Evolutionary conservation across 1,140 invertebrate species (phyloP).

Genomic region (Hypothenemus hampei): DNA sequence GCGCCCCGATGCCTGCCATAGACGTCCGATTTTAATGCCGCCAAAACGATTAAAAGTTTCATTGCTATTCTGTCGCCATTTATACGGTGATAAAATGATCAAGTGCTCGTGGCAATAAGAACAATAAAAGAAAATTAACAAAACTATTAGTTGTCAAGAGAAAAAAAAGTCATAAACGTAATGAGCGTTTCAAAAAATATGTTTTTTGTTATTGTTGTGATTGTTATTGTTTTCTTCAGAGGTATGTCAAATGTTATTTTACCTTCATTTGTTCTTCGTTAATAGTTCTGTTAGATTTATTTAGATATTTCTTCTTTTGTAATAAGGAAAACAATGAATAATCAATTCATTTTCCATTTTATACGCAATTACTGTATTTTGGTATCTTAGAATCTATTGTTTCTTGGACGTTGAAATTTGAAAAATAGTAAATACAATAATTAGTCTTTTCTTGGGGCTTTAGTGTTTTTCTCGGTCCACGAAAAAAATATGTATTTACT

Average conservation of each 20-base stretch:
- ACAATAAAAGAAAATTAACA: too few relatives aligned
- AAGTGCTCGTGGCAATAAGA: constrained; percentile 22
- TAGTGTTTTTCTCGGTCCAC: too few relatives aligned
- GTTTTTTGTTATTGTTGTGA: constrained; percentile 12
- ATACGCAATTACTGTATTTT: too few relatives aligned
- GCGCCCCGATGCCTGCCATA: constrained; percentile 15
- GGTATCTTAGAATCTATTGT: too few relatives aligned
- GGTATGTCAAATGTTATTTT: constrained; percentile 5
- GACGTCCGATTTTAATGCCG: constrained; percentile 21
- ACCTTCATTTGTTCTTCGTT: constrained; percentile 1
- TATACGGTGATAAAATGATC: constrained; percentile 21
- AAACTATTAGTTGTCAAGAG: not conserved
- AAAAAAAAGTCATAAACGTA: constrained; percentile 3
- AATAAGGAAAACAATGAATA: too few relatives aligned
- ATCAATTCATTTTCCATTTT: too few relatives aligned
- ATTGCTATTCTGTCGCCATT: constrained; percentile 1
- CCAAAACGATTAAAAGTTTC: constrained; percentile 22
- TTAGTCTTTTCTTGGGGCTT: too few relatives aligned
- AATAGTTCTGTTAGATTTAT: too few relatives aligned
- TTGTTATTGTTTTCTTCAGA: constrained; percentile 11
- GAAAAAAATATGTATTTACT: too few relatives aligned
- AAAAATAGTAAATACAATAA: too few relatives aligned
- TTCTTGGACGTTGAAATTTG: too few relatives aligned
- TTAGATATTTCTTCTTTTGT: too few relatives aligned
- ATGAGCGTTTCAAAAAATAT: constrained; percentile 3